These are phyloP conservation scores for Timandra comae DNA, from an alignment of 2,888 invertebrate genomes.

Conservation along the genomic window DNA sequence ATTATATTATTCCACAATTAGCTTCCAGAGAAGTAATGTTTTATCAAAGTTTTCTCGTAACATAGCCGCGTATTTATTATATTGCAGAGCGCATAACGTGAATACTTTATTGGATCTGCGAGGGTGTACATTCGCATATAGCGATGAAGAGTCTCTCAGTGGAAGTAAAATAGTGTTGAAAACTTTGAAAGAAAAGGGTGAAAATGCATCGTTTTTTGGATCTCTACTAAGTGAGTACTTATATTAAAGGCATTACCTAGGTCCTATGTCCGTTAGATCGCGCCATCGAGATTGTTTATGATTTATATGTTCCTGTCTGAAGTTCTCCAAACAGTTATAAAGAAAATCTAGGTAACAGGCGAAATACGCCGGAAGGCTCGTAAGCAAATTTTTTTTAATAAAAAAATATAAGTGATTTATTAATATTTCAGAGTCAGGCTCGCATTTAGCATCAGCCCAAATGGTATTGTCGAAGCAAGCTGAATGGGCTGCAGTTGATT, in stretches of 20 bases:
- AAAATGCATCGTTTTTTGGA: slow-evolving; percentile 79
- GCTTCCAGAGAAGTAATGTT: slow-evolving; percentile 36
- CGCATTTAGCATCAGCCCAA: slow-evolving; percentile 78
- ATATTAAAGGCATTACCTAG: too few relatives aligned
- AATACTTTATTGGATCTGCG: slow-evolving; percentile 75
- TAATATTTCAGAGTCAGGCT: slow-evolving; percentile 67
- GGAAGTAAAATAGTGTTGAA: slow-evolving; percentile 73
- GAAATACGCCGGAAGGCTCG: too few relatives aligned
- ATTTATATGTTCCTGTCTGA: too few relatives aligned
- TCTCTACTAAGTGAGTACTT: slow-evolving; percentile 71
- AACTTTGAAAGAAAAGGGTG: slow-evolving; percentile 72
- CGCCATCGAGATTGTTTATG: too few relatives aligned
- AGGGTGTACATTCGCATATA: slow-evolving; percentile 75
- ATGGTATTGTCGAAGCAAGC: slow-evolving; percentile 79
- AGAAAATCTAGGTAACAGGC: too few relatives aligned
- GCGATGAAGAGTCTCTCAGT: slow-evolving; percentile 72
- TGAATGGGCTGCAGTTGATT: slow-evolving; percentile 80
- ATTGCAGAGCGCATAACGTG: slow-evolving; percentile 71
- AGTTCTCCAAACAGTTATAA: too few relatives aligned
- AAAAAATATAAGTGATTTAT: neutral
- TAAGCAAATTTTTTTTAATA: too few relatives aligned
- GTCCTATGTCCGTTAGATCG: too few relatives aligned
- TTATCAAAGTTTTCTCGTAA: slow-evolving; percentile 21
- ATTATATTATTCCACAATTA: slow-evolving; percentile 56
- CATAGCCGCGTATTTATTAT: slow-evolving; percentile 16